A percentile compares a stretch with the other conserved stretches of the same genome.
Conservation (phyloP, 2,797 vertebrate genomes). For the Acrossocheilus wenchowensis region DNA sequence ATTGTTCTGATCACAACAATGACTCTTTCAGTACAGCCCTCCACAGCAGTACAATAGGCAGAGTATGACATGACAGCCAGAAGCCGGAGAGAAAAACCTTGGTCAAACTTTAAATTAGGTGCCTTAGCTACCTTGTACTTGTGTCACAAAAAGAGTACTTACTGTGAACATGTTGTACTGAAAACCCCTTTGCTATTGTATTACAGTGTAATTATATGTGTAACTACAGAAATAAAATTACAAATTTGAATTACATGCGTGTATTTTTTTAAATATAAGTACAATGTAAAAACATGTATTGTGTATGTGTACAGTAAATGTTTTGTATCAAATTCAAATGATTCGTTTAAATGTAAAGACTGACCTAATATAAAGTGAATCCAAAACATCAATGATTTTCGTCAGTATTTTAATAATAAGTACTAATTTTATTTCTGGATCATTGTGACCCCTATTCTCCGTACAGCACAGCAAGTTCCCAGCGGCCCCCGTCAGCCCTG, state of each 20-base stretch:
- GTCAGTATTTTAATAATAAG: not conserved
- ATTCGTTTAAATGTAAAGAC: not conserved
- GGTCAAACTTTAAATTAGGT: not conserved
- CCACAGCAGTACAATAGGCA: constrained; percentile 38
- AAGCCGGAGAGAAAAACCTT: not conserved
- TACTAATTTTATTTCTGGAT: not conserved
- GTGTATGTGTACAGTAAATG: not conserved
- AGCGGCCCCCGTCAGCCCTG: constrained; percentile 62
- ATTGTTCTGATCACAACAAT: constrained; percentile 76
- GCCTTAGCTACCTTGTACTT: not conserved
- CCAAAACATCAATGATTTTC: not conserved
- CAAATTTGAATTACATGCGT: not conserved
- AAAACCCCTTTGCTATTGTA: not conserved
- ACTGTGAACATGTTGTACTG: not conserved
- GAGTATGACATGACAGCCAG: not conserved
- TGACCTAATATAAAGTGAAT: not conserved
- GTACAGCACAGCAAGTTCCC: constrained; percentile 56
- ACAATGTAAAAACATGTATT: not conserved
- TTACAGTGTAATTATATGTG: not conserved
- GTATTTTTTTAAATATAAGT: not conserved
- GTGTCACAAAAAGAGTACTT: not conserved
- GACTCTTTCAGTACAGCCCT: constrained; percentile 71
- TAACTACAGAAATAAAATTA: not conserved
- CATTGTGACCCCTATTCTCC: not conserved
- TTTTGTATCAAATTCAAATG: not conserved